phyloP scores from a whole-genome alignment of 23 tunicate species.

The Halocynthia aurantium region DNA sequence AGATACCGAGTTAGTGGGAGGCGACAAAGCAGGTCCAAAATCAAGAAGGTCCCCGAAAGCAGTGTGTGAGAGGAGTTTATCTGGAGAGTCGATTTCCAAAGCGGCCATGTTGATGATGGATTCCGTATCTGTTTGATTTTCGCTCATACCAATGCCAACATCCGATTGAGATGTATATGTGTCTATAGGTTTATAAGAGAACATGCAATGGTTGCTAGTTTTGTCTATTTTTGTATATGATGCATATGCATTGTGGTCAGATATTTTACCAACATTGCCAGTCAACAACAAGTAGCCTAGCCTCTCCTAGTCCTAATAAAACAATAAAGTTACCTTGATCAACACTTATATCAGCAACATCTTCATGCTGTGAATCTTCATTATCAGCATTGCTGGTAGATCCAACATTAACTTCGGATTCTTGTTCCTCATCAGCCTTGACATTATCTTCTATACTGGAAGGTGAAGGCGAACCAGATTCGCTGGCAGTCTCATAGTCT shows the following conservation, averaged over 20 bases:
- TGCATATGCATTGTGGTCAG: too few relatives aligned
- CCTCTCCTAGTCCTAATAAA: too few relatives aligned
- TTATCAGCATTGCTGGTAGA: too few relatives aligned
- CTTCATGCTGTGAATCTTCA: not conserved
- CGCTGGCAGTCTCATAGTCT: slow-evolving; percentile 26
- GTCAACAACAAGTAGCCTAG: too few relatives aligned
- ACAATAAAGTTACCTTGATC: not conserved
- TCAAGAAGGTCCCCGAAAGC: not conserved
- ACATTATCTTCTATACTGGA: not conserved
- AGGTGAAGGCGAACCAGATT: slow-evolving; percentile 6
- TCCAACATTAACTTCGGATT: not conserved
- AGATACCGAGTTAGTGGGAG: too few relatives aligned
- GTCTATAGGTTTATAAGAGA: too few relatives aligned
- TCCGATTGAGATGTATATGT: not conserved
- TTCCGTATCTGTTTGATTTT: not conserved
- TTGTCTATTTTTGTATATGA: too few relatives aligned
- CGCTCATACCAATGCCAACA: not conserved
- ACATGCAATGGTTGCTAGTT: too few relatives aligned
- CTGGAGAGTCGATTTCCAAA: not conserved
- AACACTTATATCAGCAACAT: not conserved
- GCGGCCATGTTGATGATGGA: not conserved
- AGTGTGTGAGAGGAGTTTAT: slow-evolving; percentile 2
- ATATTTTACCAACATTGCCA: too few relatives aligned
- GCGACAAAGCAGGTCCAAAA: not conserved
- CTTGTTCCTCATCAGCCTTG: not conserved